A percentile compares a stretch with the other conserved stretches of the same genome.
These are phyloP conservation scores for Procavia capensis DNA, from an alignment of 2,113 vertebrate species.

Conservation along the genomic window DNA sequence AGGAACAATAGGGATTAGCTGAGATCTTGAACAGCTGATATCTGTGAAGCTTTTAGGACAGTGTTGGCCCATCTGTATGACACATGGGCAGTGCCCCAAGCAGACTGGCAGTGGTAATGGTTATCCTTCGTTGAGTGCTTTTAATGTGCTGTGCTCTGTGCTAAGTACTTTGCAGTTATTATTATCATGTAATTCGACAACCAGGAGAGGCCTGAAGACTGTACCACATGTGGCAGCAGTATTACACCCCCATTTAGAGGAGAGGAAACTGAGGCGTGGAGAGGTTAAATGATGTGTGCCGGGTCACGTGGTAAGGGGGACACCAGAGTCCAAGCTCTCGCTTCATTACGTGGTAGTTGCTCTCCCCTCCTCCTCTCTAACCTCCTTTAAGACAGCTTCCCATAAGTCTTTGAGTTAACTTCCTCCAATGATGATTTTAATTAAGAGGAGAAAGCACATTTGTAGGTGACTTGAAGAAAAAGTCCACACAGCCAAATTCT, in stretches of 20 bases:
- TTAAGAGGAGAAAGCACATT: constrained; percentile 2
- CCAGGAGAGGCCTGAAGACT: neutral
- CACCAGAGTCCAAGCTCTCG: neutral
- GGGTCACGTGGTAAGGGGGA: neutral
- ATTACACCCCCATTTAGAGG: neutral
- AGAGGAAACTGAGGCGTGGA: neutral
- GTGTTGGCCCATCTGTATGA: neutral
- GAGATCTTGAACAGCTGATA: neutral
- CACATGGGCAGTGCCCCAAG: neutral
- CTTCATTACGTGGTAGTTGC: neutral
- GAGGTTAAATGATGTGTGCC: neutral
- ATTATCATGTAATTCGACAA: neutral
- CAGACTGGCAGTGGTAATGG: too few species aligned
- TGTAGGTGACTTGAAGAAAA: constrained; percentile 38
- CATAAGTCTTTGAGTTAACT: neutral
- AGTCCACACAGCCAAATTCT: constrained; percentile 6
- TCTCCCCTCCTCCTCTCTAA: neutral
- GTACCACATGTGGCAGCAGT: neutral
- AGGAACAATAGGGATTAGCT: neutral
- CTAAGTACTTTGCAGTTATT: neutral
- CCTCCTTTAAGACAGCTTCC: neutral
- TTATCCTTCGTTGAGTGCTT: neutral
- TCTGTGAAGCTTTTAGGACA: neutral
- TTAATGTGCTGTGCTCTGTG: neutral
- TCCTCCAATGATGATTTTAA: constrained; percentile 53